Base-by-base conservation (phyloP, 2,888 invertebrate species). In the Phengaris arion region DNA sequence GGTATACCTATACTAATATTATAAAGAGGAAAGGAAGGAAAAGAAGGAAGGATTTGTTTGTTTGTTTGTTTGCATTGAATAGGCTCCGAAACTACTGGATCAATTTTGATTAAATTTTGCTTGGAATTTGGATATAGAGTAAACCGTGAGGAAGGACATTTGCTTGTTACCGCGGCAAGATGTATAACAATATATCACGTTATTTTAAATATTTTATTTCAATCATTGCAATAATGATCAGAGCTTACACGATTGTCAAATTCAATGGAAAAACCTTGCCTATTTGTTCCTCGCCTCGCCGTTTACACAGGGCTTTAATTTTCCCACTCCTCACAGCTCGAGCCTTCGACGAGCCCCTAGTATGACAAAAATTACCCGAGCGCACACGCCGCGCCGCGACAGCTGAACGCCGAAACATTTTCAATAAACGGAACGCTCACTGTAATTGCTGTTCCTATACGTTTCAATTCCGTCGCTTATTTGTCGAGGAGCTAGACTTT, bases 321-420 rank as follows among this genome's bases (percentile, higher is more conserved):
- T 48, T 69, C n/a, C 15, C 69, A 68, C 45, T 69, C 45, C n/a
- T 68, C 68, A 46, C 10, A 7, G 6, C 15, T 69, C 48, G 48
- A 48, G 48, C 48, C 12, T 48, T 48, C 69, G 48, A 15, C 69
- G 15, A 0, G 68, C 46, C n/a, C 7, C 9, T 48, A 69, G 13
- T 46, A 48, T 69, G 48, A 48, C 9, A 48, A 69, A 69, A 69
- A 69, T 69, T n/a, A 48, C 46, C 45, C 64, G 64, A 64, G 35
- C 9, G 64, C 64, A 35, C 64, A 5, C 13, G 51, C 2, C 54
- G 54, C 13, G 15, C 2, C 35, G 35, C 64, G 64, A 45, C 64
- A 64, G 64, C 64, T 10, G 64, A 64, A 22, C 64, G 64, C 64
- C 64, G 12, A 64, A 64, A 64, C 64, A 35, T 45, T 64, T 64